Evolutionary conservation across 2,113 vertebrate genomes (phyloP), one percentile per base, ranked within the genome.

Genomic region (Agapornis roseicollis): DNA sequence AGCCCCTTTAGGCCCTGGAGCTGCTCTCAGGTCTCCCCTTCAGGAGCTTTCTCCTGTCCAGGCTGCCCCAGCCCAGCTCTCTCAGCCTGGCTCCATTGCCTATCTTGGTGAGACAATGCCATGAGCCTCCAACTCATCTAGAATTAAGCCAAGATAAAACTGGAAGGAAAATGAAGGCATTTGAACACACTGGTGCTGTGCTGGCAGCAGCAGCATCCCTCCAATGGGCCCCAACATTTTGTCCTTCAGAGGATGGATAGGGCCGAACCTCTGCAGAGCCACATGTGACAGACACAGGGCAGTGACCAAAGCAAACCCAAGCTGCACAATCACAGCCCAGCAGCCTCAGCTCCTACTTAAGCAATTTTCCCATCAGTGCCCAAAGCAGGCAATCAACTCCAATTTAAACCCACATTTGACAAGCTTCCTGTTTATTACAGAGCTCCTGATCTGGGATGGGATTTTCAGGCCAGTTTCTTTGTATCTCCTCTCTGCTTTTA

Each of bases 251-350:
- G 53, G 33, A 24, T 2, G 3, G 31, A 20, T 0, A 4, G 2
- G 42, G 17, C n/a, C 4, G 25, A 60, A 53, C 76, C 3, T 8
- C 23, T 15, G 47, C 84, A 82, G 63, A 84, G 60, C 80, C 76
- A 22, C 0, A 1, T 4, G 50, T 4, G 20, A 12, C 20, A 7
- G 5, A 6, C 17, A 0, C 4, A 0, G 68, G 37, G 27, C 3
- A 2, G 7, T 8, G 73, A 13, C 33, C 29, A 17, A 35, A 44
- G 8, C 35, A n/a, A 17, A 28, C 37, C 56, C 13, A 4, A 20
- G 39, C 22, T 44, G n/a, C 60, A 27, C 63, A 55, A 15, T 33
- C 49, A 2, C 44, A 56, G 58, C 66, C 82, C 4, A 0, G 50
- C 55, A 19, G 17, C 42, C 5, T 3, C 72, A 7, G 1, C 46